Percentiles rank a stretch among this genome's conserved stretches.
These are phyloP conservation scores for Nothobranchius kuhntae DNA, from an alignment of 2,113 vertebrate species.

Conservation along the genomic window DNA sequence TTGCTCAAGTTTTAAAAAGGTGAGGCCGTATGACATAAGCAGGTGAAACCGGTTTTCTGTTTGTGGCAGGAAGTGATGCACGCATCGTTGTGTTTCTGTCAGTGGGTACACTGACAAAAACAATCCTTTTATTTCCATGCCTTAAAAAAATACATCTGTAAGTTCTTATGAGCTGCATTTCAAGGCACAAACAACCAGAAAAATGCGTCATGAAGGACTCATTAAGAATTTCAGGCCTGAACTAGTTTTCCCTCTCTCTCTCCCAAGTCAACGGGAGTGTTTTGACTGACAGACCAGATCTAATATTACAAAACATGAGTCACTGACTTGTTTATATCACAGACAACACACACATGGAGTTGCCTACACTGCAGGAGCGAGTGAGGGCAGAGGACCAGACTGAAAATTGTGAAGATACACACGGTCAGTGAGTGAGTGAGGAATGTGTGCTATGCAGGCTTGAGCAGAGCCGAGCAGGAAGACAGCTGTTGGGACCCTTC, in stretches of 20 bases:
- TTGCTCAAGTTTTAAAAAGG: slow-evolving; percentile 52
- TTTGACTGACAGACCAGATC: slow-evolving; percentile 33
- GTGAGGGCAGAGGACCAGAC: slow-evolving; percentile 8
- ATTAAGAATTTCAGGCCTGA: not conserved
- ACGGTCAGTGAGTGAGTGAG: slow-evolving; percentile 68
- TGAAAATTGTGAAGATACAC: slow-evolving; percentile 28
- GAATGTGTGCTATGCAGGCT: slow-evolving; percentile 66
- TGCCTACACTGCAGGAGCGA: not conserved
- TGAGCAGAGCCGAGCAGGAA: slow-evolving; percentile 45
- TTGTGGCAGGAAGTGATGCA: slow-evolving; percentile 65
- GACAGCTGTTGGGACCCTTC: slow-evolving; percentile 68
- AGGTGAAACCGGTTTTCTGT: slow-evolving; percentile 72
- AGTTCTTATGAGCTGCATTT: not conserved
- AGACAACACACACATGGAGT: slow-evolving; percentile 20
- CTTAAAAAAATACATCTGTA: not conserved
- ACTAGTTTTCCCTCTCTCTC: not conserved
- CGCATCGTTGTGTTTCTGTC: slow-evolving; percentile 17
- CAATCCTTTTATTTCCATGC: slow-evolving; percentile 15
- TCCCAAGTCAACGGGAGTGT: not conserved
- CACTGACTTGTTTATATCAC: slow-evolving; percentile 53
- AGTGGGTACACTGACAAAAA: slow-evolving; percentile 27
- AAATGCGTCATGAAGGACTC: not conserved
- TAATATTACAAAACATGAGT: slow-evolving; percentile 61
- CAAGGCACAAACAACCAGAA: not conserved
- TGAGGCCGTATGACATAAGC: slow-evolving; percentile 65